A percentile compares a stretch with the other conserved stretches of the same genome.
phyloP scores from a whole-genome alignment of 1,140 invertebrate species.

The Saccostrea echinata region DNA sequence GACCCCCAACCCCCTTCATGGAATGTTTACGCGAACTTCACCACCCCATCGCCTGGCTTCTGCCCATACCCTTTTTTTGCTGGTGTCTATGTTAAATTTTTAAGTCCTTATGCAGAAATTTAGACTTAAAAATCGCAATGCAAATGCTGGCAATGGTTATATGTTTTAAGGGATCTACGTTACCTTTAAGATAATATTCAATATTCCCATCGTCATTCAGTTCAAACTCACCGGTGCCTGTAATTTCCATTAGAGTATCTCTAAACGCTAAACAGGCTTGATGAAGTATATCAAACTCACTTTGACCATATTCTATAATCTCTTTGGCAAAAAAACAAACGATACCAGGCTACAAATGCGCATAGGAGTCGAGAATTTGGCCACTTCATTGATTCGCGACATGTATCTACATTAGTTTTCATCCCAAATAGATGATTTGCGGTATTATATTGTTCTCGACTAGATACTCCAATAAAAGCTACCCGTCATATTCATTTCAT shows the following conservation, averaged over 20 bases:
- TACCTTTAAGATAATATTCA: background rate
- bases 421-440: slow-evolving; percentile 33
- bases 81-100: background rate
- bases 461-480: slow-evolving; percentile 22
- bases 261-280: slow-evolving; percentile 51
- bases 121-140: slow-evolving; percentile 20
- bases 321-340: slow-evolving; percentile 57
- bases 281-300: slow-evolving; percentile 56
- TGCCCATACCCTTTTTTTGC: background rate
- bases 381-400: background rate
- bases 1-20: background rate
- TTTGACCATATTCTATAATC: slow-evolving; percentile 52
- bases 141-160: slow-evolving; percentile 22
- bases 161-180: slow-evolving; percentile 21
- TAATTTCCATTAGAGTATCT: slow-evolving; percentile 44
- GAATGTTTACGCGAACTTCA: background rate
- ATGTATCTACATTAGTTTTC: slow-evolving; percentile 44
- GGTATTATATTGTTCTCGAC: slow-evolving; percentile 9
- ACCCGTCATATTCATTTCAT: slow-evolving; percentile 40
- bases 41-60: background rate
- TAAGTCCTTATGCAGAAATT: background rate
- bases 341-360: slow-evolving; percentile 38
- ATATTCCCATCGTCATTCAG: slow-evolving; percentile 43
- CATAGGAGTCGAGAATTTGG: slow-evolving; percentile 30
- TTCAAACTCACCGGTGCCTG: background rate